Conservation (phyloP, 2,888 invertebrate genomes). For the Eristalinus aeneus region DNA sequence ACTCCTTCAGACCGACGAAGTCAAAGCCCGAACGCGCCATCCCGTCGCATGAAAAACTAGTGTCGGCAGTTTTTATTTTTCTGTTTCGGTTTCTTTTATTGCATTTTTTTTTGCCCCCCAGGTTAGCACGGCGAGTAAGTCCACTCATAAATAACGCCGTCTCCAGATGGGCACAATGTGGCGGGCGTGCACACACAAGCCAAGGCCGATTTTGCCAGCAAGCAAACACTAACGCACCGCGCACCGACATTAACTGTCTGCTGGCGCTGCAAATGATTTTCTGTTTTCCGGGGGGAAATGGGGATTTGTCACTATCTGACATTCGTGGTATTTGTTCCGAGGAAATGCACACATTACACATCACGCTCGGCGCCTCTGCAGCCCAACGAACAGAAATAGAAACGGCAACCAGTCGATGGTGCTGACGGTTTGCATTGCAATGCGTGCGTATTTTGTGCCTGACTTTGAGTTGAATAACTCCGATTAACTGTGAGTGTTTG, state of each 20-base stretch:
- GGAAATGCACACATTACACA: conserved; percentile 41
- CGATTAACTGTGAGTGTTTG: neutral
- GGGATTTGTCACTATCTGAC: conserved; percentile 37
- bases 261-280: conserved; percentile 29
- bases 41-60: neutral
- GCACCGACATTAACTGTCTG: neutral
- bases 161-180: conserved; percentile 56
- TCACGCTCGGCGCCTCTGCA: conserved; percentile 30
- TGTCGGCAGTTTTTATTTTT: neutral
- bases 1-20: neutral
- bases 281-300: neutral
- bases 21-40: neutral
- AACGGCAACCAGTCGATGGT: neutral
- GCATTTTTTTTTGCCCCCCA: neutral
- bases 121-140: conserved; percentile 8
- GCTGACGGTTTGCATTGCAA: neutral
- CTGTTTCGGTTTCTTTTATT: neutral
- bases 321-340: conserved; percentile 33
- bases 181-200: conserved; percentile 5
- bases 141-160: conserved; percentile 20
- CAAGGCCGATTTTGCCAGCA: conserved; percentile 31
- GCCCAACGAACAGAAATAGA: conserved; percentile 12
- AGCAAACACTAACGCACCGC: conserved; percentile 22
- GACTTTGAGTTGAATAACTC: neutral
- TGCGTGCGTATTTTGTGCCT: neutral